Evolutionary conservation across 2,888 invertebrate genomes (phyloP).

Genomic region (Amphimallon solstitiale): DNA sequence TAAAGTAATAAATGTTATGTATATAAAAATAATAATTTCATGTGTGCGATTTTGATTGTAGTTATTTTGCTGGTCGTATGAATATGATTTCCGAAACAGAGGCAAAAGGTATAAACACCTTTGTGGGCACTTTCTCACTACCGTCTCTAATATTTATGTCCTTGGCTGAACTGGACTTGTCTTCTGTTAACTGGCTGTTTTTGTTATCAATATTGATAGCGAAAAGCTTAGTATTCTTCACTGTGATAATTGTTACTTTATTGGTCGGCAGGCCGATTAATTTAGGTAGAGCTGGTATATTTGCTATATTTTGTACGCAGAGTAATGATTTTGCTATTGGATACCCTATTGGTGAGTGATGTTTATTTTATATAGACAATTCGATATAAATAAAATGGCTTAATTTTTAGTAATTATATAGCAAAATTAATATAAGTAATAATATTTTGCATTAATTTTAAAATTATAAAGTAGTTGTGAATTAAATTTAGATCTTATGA

Average conservation of each 20-base stretch:
- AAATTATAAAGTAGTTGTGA: too few relatives aligned
- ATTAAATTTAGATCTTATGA: too few relatives aligned
- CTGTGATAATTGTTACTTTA: slow-evolving; percentile 80
- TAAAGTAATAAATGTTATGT: slow-evolving; percentile 63
- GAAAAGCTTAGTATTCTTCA: slow-evolving; percentile 85
- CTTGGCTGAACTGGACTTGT: slow-evolving; percentile 84
- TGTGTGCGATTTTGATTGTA: slow-evolving; percentile 56
- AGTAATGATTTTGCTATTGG: slow-evolving; percentile 98
- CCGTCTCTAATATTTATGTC: slow-evolving; percentile 93
- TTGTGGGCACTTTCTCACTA: slow-evolving; percentile 92
- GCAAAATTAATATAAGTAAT: too few relatives aligned
- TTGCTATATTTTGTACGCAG: slow-evolving; percentile 95
- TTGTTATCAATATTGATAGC: slow-evolving; percentile 85
- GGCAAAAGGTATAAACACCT: slow-evolving; percentile 89
- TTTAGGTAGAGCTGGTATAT: slow-evolving; percentile 86
- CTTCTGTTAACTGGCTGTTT: slow-evolving; percentile 90
- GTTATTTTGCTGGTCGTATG: slow-evolving; percentile 86
- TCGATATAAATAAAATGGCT: too few relatives aligned
- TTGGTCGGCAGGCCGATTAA: slow-evolving; percentile 83
- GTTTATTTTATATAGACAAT: not conserved
- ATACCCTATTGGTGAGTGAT: slow-evolving; percentile 86
- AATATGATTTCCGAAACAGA: slow-evolving; percentile 84
- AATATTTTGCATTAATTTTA: too few relatives aligned
- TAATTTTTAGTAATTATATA: too few relatives aligned
- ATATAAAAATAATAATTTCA: slow-evolving; percentile 8